A percentile compares a stretch with the other conserved stretches of the same genome.
Conservation (phyloP, 2,113 vertebrate species). For the Crotalus helleri region DNA sequence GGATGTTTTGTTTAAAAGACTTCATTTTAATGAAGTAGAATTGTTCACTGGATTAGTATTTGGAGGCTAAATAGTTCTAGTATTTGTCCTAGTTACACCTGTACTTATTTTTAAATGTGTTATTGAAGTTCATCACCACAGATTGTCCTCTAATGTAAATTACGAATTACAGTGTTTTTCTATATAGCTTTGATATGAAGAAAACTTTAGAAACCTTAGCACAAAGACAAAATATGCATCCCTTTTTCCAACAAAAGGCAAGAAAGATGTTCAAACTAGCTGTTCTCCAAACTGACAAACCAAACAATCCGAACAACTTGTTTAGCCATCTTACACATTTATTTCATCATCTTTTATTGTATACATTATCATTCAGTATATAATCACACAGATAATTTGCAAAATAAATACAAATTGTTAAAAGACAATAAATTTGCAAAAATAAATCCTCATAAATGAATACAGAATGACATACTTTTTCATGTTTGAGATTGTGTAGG, state of each 20-base stretch:
- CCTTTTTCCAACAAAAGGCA: neutral
- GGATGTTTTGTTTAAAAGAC: neutral
- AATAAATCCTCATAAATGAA: neutral
- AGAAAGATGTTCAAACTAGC: neutral
- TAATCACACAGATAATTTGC: neutral
- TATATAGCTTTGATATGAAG: neutral
- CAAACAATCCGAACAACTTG: neutral
- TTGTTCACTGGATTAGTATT: neutral
- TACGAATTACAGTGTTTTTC: neutral
- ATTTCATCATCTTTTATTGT: neutral
- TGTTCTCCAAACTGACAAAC: neutral
- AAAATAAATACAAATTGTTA: neutral
- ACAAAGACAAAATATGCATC: neutral
- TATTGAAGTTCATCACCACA: neutral
- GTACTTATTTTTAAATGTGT: neutral
- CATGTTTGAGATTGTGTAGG: neutral
- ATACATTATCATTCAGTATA: neutral
- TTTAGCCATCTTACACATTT: neutral
- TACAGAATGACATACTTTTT: neutral
- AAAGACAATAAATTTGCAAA: neutral
- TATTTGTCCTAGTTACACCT: neutral
- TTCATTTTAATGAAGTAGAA: neutral
- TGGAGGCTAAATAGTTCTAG: neutral
- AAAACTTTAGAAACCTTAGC: neutral
- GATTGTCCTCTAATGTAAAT: neutral